Evolutionary conservation across 2,113 vertebrate genomes (phyloP).

Genomic region (Lycaon pictus): DNA sequence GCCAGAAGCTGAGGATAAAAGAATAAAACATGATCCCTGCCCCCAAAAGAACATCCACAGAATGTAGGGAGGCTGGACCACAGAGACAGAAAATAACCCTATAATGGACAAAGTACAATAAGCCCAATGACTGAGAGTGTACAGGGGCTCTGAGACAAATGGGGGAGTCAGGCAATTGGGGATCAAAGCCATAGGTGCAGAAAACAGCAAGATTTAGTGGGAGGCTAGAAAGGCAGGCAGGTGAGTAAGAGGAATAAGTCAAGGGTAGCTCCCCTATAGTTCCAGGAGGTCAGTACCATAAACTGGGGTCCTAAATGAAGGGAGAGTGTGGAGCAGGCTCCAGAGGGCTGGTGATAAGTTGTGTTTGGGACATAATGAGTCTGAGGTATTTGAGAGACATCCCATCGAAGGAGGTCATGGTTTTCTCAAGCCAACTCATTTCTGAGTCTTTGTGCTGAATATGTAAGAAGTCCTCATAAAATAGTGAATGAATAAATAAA

Average conservation of each 20-base stretch:
- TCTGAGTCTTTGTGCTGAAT: background rate
- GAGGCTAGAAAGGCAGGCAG: background rate
- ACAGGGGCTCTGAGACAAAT: background rate
- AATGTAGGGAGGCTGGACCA: background rate
- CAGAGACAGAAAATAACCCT: background rate
- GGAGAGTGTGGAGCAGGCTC: background rate
- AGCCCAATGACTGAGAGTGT: background rate
- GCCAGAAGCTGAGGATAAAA: background rate
- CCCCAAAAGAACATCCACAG: background rate
- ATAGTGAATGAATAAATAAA: background rate
- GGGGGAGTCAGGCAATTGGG: fast-evolving
- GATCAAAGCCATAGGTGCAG: background rate
- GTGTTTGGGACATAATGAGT: background rate
- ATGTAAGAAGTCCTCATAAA: background rate
- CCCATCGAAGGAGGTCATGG: background rate
- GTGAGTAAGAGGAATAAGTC: background rate
- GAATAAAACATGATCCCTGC: background rate
- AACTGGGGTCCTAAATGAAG: background rate
- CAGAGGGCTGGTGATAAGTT: background rate
- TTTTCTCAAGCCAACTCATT: background rate
- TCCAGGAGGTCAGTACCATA: background rate
- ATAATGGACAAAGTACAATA: background rate
- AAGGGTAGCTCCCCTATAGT: background rate
- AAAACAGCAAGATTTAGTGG: background rate
- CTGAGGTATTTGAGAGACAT: background rate